These are phyloP conservation scores for Sebastes steindachneri DNA, from an alignment of 2,797 vertebrate genomes.

Conservation along the genomic window DNA sequence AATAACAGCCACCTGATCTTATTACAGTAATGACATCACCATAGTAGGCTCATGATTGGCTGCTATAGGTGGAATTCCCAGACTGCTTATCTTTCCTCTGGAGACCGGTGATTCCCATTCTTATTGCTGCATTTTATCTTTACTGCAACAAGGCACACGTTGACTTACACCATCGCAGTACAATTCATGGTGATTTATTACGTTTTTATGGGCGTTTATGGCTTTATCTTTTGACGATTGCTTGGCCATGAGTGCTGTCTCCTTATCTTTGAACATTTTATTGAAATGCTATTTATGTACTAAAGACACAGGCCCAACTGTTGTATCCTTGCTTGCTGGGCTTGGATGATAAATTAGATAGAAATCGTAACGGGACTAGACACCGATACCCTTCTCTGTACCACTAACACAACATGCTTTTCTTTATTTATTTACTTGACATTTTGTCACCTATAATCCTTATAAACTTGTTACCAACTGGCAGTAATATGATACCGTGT, in stretches of 20 bases:
- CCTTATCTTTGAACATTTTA: constrained; percentile 38
- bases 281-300: background rate
- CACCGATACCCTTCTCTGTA: background rate
- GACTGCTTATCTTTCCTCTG: constrained; percentile 7
- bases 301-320: background rate
- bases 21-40: constrained; percentile 57
- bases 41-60: constrained; percentile 6
- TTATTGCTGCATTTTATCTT: constrained; percentile 29
- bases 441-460: background rate
- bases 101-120: constrained; percentile 17
- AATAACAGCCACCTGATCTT: constrained; percentile 47
- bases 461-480: background rate
- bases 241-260: background rate
- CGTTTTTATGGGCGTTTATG: constrained; percentile 11
- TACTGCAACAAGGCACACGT: background rate
- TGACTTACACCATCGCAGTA: background rate
- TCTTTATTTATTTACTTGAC: background rate
- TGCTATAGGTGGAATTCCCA: constrained; percentile 1
- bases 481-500: background rate
- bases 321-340: background rate
- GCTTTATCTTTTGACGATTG: constrained; percentile 21
- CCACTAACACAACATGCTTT: accelerated
- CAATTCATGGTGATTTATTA: constrained; percentile 31
- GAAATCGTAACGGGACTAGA: background rate
- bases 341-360: constrained; percentile 2